Evolutionary conservation across 2,888 invertebrate genomes (phyloP).

Genomic region (Cristatella mucedo): DNA sequence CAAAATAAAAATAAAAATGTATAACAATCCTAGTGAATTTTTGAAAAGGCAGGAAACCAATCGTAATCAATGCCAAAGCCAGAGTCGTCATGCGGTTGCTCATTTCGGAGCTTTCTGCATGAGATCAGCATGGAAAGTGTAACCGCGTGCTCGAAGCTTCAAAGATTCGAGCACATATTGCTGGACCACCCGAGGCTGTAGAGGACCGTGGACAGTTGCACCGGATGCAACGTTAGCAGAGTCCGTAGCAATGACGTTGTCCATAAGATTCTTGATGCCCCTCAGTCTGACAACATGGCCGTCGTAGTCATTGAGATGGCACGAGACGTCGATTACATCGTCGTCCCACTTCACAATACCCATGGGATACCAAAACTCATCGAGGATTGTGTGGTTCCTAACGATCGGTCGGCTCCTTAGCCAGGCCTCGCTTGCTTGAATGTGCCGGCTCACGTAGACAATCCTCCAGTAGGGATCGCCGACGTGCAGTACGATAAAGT

Average conservation of each 20-base stretch:
- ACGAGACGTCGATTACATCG: conserved; percentile 3
- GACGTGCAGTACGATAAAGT: conserved; percentile 2
- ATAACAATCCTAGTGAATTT: too few relatives aligned
- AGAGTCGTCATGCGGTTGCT: too few relatives aligned
- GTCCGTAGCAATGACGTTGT: conserved; percentile 4
- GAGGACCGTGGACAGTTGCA: neutral
- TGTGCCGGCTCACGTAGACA: conserved; percentile 4
- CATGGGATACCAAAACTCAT: conserved; percentile 5
- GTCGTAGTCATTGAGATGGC: conserved; percentile 5
- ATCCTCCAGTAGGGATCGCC: conserved; percentile 7
- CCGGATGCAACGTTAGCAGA: neutral
- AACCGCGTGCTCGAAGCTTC: too few relatives aligned
- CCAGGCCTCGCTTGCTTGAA: neutral
- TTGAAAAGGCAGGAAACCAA: too few relatives aligned
- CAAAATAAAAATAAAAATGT: too few relatives aligned
- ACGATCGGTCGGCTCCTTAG: conserved; percentile 1
- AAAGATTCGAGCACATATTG: conserved; percentile 9
- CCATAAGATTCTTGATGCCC: neutral
- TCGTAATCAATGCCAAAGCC: too few relatives aligned
- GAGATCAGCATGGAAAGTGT: too few relatives aligned
- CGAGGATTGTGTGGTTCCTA: conserved; percentile 3
- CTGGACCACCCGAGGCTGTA: conserved; percentile 4
- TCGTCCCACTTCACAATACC: conserved; percentile 1
- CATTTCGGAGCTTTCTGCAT: too few relatives aligned
- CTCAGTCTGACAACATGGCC: conserved; percentile 6